phyloP scores from a whole-genome alignment of 2,797 vertebrate genomes.

The Lycodopsis pacificus region DNA sequence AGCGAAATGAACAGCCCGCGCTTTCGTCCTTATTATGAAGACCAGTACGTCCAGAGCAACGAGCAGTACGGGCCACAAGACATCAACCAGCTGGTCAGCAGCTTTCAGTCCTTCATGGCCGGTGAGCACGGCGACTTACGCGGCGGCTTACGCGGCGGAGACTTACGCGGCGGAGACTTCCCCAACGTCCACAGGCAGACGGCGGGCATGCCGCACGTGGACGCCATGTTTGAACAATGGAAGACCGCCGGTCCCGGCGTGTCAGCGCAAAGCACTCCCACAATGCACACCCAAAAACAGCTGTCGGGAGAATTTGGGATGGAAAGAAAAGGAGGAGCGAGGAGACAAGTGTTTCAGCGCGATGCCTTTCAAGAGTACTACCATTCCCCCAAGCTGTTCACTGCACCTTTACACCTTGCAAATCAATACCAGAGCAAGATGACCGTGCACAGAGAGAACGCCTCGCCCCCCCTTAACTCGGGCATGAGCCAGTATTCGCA shows the following conservation, averaged over 20 bases:
- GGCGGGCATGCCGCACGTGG: constrained; percentile 83
- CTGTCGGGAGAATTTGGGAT: constrained; percentile 77
- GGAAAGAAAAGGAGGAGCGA: constrained; percentile 77
- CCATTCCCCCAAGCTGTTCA: constrained; percentile 78
- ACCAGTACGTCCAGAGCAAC: constrained; percentile 77
- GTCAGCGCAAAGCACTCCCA: constrained; percentile 74
- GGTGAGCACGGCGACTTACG: constrained; percentile 78
- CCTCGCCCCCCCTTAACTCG: constrained; percentile 18
- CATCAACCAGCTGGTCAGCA: constrained; percentile 82
- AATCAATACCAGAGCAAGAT: constrained; percentile 79
- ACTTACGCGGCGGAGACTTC: constrained; percentile 83
- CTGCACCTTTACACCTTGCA: constrained; percentile 69
- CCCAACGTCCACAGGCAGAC: constrained; percentile 82
- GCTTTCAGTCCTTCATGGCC: constrained; percentile 80
- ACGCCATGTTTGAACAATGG: constrained; percentile 82
- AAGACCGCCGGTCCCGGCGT: constrained; percentile 79
- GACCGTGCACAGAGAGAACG: constrained; percentile 69
- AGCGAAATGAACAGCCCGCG: constrained; percentile 53
- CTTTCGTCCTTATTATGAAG: constrained; percentile 72
- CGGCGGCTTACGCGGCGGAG: constrained; percentile 68
- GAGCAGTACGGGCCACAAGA: constrained; percentile 82
- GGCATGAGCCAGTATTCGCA: constrained; percentile 63
- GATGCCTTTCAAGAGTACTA: constrained; percentile 83
- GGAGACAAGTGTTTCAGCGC: constrained; percentile 75
- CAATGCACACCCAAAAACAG: constrained; percentile 83